phyloP scores from a whole-genome alignment of 2,113 vertebrate species.

The Labrus mixtus region DNA sequence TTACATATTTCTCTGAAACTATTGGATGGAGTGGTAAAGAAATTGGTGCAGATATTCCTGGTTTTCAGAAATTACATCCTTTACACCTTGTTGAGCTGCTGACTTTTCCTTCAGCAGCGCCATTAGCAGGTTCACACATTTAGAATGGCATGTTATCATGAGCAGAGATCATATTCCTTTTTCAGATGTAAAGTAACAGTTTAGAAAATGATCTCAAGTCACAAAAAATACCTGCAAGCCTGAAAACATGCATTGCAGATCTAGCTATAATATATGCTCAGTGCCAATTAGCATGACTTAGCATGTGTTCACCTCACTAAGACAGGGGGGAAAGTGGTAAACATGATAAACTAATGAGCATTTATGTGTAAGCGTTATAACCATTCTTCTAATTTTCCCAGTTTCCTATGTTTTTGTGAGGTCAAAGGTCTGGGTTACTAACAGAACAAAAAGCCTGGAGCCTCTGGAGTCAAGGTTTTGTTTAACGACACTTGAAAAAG shows the following conservation, averaged over 20 bases:
- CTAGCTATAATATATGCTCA: neutral
- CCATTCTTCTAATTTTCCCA: neutral
- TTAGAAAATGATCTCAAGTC: no score
- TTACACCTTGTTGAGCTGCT: no score
- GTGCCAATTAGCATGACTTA: neutral
- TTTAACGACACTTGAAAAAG: conserved; percentile 27
- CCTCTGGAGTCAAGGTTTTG: conserved; percentile 9
- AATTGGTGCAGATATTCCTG: neutral
- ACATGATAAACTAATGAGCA: neutral
- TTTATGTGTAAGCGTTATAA: neutral
- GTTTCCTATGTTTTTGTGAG: neutral
- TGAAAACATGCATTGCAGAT: neutral
- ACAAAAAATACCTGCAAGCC: no score
- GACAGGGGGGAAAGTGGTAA: neutral
- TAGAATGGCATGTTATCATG: neutral
- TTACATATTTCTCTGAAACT: neutral
- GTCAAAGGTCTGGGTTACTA: conserved; percentile 32
- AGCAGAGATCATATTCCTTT: neutral
- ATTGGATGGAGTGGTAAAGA: neutral
- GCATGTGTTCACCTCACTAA: no score
- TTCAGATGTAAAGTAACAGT: neutral
- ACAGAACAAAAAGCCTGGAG: conserved; percentile 1
- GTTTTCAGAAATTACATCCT: neutral
- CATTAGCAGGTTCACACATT: neutral
- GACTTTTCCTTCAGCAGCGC: neutral